These are phyloP conservation scores for Petrophora chlorosata DNA, from an alignment of 2,888 invertebrate genomes.

Conservation along the genomic window DNA sequence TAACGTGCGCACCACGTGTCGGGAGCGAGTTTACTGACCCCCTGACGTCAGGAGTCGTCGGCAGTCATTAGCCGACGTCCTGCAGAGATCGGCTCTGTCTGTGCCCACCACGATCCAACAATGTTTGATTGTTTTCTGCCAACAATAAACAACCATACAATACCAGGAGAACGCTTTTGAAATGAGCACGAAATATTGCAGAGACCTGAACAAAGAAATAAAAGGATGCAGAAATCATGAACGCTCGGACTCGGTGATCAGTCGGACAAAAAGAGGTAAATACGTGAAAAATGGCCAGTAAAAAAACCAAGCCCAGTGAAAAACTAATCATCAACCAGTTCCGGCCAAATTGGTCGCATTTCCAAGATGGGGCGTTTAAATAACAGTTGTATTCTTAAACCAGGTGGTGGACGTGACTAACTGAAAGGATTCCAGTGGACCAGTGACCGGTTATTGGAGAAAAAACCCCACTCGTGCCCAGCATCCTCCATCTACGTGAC, in stretches of 20 bases:
- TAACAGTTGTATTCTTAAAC: constrained; percentile 23
- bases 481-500: constrained; percentile 25
- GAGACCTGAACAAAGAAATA: constrained; percentile 28
- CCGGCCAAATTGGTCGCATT: constrained; percentile 22
- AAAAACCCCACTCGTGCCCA: constrained; percentile 21
- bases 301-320: too few species aligned
- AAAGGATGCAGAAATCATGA: constrained; percentile 18
- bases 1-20: constrained; percentile 56
- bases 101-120: constrained; percentile 46
- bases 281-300: constrained; percentile 20
- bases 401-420: constrained; percentile 37
- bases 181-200: constrained; percentile 23
- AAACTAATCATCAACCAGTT: constrained; percentile 24
- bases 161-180: constrained; percentile 35
- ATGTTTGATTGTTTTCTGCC: constrained; percentile 54
- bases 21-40: constrained; percentile 61
- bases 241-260: constrained; percentile 8
- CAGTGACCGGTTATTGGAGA: constrained; percentile 27
- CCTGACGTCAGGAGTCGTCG: constrained; percentile 50
- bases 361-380: constrained; percentile 29
- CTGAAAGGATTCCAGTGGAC: constrained; percentile 34
- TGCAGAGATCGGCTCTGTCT: constrained; percentile 55
- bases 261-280: constrained; percentile 25
- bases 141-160: constrained; percentile 39
- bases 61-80: constrained; percentile 63